Conservation (phyloP, 2,797 vertebrate genomes). For the Neosalanx taihuensis region DNA sequence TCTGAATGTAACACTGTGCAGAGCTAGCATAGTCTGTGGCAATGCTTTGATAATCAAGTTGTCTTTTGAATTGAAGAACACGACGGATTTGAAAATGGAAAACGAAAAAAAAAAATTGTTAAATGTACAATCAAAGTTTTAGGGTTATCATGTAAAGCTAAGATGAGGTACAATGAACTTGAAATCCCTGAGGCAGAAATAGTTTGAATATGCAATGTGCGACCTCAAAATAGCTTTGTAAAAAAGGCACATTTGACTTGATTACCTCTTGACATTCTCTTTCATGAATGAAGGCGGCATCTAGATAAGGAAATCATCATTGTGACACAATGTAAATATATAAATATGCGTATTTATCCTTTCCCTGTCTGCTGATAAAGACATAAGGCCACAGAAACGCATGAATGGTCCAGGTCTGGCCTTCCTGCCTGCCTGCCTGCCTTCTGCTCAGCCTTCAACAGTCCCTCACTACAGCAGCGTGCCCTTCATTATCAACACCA, state of each 20-base stretch:
- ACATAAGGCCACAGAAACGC: slow-evolving; percentile 58
- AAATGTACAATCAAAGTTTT: background rate
- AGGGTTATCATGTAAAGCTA: slow-evolving; percentile 13
- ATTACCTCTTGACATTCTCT: slow-evolving; percentile 66
- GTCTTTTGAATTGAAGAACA: background rate
- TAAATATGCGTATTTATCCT: slow-evolving; percentile 64
- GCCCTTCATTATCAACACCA: slow-evolving; percentile 77
- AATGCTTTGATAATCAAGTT: background rate
- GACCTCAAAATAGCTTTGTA: slow-evolving; percentile 41
- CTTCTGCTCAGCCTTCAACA: slow-evolving; percentile 11
- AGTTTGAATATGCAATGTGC: slow-evolving; percentile 42
- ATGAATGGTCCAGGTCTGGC: slow-evolving; percentile 49
- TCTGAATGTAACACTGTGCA: background rate
- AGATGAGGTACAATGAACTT: slow-evolving; percentile 38
- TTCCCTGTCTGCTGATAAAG: slow-evolving; percentile 59
- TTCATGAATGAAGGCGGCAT: slow-evolving; percentile 50
- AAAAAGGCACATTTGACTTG: slow-evolving; percentile 62
- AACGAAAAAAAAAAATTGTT: background rate
- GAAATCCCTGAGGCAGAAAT: slow-evolving; percentile 38
- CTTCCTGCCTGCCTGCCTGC: background rate
- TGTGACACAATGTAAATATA: slow-evolving; percentile 64
- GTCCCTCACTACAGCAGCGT: slow-evolving; percentile 63
- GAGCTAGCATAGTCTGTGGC: background rate
- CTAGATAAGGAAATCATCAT: slow-evolving; percentile 59
- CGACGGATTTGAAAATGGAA: background rate